Evolutionary conservation across 2,113 vertebrate species (phyloP).

Genomic region (Silurus asotus): DNA sequence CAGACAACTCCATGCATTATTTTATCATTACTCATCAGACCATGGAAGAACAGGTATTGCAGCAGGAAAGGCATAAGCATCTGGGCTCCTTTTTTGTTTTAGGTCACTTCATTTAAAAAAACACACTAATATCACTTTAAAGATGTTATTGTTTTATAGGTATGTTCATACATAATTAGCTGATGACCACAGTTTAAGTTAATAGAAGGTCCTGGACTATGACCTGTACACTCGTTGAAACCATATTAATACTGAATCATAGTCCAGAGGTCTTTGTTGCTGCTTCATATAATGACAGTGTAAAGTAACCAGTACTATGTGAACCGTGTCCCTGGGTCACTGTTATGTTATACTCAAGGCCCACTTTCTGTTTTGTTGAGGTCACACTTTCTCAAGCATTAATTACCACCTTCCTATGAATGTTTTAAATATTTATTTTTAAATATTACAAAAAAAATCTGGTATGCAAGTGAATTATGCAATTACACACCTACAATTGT

Average conservation of each 20-base stretch:
- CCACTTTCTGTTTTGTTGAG: neutral
- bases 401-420: neutral
- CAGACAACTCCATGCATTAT: constrained; percentile 9
- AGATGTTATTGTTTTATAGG: neutral
- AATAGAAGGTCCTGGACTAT: neutral
- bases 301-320: neutral
- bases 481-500: neutral
- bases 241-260: constrained; percentile 8
- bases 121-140: neutral
- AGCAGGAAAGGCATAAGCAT: constrained; percentile 17
- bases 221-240: neutral
- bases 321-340: constrained; percentile 36
- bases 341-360: constrained; percentile 3
- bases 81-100: constrained; percentile 14
- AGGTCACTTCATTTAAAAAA: neutral
- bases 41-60: constrained; percentile 41
- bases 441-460: neutral
- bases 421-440: neutral
- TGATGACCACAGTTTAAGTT: neutral
- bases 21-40: constrained; percentile 43
- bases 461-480: neutral
- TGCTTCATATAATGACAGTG: constrained; percentile 12
- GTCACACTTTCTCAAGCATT: neutral
- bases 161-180: neutral
- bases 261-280: constrained; percentile 18